A percentile compares a stretch with the other conserved stretches of the same genome.
Evolutionary conservation across 1,140 invertebrate species (phyloP).

Genomic region (Vollenhovia emeryi): DNA sequence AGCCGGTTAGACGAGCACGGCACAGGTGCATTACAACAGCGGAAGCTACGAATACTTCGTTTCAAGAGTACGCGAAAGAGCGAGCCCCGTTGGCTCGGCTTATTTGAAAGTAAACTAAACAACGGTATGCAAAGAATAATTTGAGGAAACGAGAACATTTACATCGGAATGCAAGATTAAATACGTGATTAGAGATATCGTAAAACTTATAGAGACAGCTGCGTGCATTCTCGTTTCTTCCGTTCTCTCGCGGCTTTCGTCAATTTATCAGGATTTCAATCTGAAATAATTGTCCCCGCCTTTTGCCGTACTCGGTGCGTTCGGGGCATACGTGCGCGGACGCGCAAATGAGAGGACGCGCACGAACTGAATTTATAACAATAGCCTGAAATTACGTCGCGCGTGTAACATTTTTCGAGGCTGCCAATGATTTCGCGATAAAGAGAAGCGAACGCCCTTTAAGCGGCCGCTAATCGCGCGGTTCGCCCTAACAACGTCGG

Average conservation of each 20-base stretch:
- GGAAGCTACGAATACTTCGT: background rate
- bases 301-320: background rate
- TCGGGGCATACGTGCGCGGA: background rate
- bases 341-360: background rate
- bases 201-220: background rate
- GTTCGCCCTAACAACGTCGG: background rate
- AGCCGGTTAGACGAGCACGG: background rate
- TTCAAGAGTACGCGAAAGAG: constrained; percentile 3
- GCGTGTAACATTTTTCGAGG: background rate
- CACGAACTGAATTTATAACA: background rate
- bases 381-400: background rate
- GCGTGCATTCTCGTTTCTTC: background rate
- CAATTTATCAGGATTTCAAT: constrained; percentile 23
- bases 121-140: background rate
- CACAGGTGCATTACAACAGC: background rate
- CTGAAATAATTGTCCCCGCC: constrained; percentile 23
- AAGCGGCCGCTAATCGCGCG: background rate
- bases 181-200: constrained; percentile 20
- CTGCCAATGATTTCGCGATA: background rate
- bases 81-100: background rate
- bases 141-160: constrained; percentile 20
- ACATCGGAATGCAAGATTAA: constrained; percentile 30
- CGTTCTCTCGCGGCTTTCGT: background rate
- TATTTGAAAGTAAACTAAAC: constrained; percentile 26
- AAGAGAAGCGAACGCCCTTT: background rate